Evolutionary conservation across 2,888 invertebrate species (phyloP).

Genomic region (Cataglyphis altisquamis): DNA sequence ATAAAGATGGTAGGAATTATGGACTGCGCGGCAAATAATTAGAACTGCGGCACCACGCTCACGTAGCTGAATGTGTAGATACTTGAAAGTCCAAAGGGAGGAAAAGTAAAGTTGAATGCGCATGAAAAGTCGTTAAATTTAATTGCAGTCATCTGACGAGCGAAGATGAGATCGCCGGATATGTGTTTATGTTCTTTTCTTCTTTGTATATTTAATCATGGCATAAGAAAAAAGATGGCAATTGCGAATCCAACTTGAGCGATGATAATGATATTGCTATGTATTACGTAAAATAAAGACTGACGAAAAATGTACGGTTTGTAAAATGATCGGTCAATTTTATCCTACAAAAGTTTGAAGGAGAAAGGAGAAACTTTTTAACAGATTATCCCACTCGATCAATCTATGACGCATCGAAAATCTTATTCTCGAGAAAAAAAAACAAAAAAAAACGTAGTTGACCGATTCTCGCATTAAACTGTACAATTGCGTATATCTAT

Average conservation of each 20-base stretch:
- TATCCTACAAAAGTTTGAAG: not conserved
- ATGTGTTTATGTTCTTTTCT: slow-evolving; percentile 81
- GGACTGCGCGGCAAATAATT: slow-evolving; percentile 47
- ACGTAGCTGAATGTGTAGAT: slow-evolving; percentile 43
- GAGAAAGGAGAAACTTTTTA: slow-evolving; percentile 10
- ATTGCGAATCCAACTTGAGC: not conserved
- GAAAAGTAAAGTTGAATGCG: slow-evolving; percentile 72
- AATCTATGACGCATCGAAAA: slow-evolving; percentile 9
- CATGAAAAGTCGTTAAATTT: slow-evolving; percentile 79
- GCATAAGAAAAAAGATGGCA: not conserved
- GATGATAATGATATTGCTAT: slow-evolving; percentile 11
- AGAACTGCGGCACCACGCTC: slow-evolving; percentile 44
- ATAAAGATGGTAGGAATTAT: slow-evolving; percentile 54
- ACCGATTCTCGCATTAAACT: not conserved
- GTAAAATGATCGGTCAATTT: slow-evolving; percentile 5
- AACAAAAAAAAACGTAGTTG: not conserved
- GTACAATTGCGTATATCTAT: not conserved
- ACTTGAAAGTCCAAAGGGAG: slow-evolving; percentile 60
- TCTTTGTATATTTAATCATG: slow-evolving; percentile 52
- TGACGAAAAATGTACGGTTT: not conserved
- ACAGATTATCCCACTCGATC: slow-evolving; percentile 22
- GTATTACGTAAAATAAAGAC: not conserved
- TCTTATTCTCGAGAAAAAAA: not conserved
- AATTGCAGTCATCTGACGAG: slow-evolving; percentile 74
- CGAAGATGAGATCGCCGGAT: slow-evolving; percentile 72